A percentile compares a stretch with the other conserved stretches of the same genome.
Evolutionary conservation across 2,888 invertebrate genomes (phyloP).

Genomic region (Alviniconcha strummeri): DNA sequence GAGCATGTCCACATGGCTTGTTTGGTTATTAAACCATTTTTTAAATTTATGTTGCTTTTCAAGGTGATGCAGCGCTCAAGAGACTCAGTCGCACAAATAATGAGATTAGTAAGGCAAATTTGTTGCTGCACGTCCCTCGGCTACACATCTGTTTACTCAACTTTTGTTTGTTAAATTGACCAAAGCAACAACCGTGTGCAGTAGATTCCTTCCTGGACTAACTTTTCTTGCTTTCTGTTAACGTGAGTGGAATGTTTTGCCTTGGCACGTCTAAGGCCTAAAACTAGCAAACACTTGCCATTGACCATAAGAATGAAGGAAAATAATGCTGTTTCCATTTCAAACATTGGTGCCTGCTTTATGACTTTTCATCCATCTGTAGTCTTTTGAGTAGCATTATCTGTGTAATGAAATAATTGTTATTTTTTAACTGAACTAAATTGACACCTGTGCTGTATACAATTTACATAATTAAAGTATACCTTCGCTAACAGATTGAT

Average conservation of each 20-base stretch:
- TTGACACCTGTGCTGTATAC: no score
- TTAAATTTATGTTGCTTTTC: conserved; percentile 31
- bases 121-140: conserved; percentile 30
- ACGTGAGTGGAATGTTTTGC: conserved; percentile 24
- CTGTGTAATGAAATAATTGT: no score
- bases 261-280: background rate
- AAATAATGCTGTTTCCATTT: background rate
- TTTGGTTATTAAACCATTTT: background rate
- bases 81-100: conserved; percentile 34
- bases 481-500: background rate
- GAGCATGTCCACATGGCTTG: background rate
- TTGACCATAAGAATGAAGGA: no score
- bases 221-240: conserved; percentile 19
- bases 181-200: conserved; percentile 24
- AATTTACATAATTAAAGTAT: no score
- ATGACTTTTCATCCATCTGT: conserved; percentile 8
- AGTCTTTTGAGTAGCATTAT: background rate
- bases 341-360: conserved; percentile 19
- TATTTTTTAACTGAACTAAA: no score
- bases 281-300: background rate
- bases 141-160: conserved; percentile 19
- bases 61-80: conserved; percentile 33
- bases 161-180: background rate
- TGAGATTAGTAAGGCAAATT: conserved; percentile 32
- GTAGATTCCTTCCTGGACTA: conserved; percentile 26